Conservation (phyloP, 2,797 vertebrate species). For the Vireo griseus region DNA sequence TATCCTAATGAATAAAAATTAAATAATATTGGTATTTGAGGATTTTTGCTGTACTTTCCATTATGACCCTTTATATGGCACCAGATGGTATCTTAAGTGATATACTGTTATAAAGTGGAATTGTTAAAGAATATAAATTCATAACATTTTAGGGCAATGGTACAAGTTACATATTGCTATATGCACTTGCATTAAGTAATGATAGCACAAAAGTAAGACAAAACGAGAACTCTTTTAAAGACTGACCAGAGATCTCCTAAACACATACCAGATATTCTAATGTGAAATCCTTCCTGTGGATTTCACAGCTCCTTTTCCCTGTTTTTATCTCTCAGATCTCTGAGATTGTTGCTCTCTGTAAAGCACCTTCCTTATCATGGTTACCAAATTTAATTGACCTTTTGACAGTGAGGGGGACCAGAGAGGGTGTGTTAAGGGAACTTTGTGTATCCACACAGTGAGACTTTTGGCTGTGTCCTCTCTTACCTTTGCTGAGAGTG, state of each 20-base stretch:
- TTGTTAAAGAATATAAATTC: not conserved
- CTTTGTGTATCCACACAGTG: accelerated
- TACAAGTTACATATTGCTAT: not conserved
- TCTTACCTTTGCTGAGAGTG: not conserved
- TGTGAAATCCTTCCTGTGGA: not conserved
- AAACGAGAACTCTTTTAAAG: not conserved
- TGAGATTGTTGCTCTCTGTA: not conserved
- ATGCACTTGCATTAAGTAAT: not conserved
- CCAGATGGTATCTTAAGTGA: not conserved
- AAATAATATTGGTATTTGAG: not conserved
- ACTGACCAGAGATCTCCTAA: not conserved
- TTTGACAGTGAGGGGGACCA: not conserved
- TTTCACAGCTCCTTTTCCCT: not conserved
- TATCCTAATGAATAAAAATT: not conserved
- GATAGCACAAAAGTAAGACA: not conserved
- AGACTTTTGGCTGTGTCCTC: not conserved
- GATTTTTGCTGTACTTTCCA: not conserved
- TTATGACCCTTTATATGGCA: not conserved
- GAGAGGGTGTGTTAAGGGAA: not conserved
- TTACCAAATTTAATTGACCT: not conserved
- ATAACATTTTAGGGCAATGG: not conserved
- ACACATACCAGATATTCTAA: not conserved
- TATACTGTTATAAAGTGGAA: not conserved
- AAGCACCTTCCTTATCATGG: not conserved
- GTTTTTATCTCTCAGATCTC: not conserved